Evolutionary conservation across 2,797 vertebrate genomes (phyloP), one percentile per base, ranked within the genome.

Genomic region (Anniella stebbinsi): DNA sequence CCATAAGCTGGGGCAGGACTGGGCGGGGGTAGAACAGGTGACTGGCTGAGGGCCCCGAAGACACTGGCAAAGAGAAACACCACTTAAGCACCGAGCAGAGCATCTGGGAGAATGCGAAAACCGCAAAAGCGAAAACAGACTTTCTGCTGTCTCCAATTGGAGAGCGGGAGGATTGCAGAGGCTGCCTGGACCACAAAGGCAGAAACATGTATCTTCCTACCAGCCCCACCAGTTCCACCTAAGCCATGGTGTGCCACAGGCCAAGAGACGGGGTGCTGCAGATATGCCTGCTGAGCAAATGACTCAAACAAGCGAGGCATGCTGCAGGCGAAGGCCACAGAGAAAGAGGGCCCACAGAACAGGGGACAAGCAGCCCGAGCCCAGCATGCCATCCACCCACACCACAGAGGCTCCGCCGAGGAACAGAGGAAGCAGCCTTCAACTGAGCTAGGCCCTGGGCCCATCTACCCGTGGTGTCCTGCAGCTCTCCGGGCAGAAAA

Each of bases 11-110:
- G 87, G 6, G 93, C 93, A 0, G 95, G 28, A 84, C 88, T 91
- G 41, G 0, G 93, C 45, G 28, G 90, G 3, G 1, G 86, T 30
- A 84, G 93, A 0, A 63, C 33, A 1, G 95, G 90, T 3, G 93
- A 93, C 76, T 95, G 94, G 75, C 91, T 21, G 1, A 94, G 73
- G 80, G 95, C 80, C 70, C 94, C 94, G 0, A 97, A 97, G 91
- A 95, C 54, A 77, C 96, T 97, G 91, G 4, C 41, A 36, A n/a
- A 87, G 60, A 75, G 77, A 83, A 45, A 63, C 0, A n/a, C 3
- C 10, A 0, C 15, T 10, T 92, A 4, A n/a, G 84, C 13, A 45
- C 1, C 3, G 21, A 41, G 10, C 17, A 11, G 18, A 13, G 13
- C n/a, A 33, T 48, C 23, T 0, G 18, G 4, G 17, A 9, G 1